Evolutionary conservation across 2,888 invertebrate genomes (phyloP), one percentile per base, ranked within the genome.

Genomic region (Lydus trimaculatus): DNA sequence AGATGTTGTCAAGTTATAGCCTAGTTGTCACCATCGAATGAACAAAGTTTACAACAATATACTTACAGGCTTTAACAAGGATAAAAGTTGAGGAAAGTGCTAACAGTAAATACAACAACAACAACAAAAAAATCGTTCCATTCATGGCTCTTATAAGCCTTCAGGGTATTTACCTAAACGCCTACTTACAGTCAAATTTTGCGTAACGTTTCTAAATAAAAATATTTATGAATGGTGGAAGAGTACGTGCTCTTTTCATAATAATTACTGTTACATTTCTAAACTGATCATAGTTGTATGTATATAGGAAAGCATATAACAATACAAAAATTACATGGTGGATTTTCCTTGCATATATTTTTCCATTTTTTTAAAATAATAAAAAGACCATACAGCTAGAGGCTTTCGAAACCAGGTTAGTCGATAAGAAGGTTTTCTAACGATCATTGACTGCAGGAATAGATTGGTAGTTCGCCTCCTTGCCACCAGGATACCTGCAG

Each of bases 341-440:
- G 48, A 72, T 75, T 79, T 77, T 74, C 74, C 70, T 73, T 64
- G 72, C 72, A 1, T 43, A n/a, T n/a, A n/a, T 43, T 43, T 6
- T 17, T 43, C 36, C 13, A 6, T 43, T 17, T 48, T 20, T 0
- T 7, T 48, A 9, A n/a, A n/a, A 0, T 11, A 11, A 20, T 8
- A 72, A n/a, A 17, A 43, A 43, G 43, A 17, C 43, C n/a, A 70
- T 73, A 61, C 65, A 36, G 58, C 74, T 75, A 72, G 71, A 67
- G 76, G 77, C 77, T 75, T 72, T 78, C 75, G 76, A 80, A 81
- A 81, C 76, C 78, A 78, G 81, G 80, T 80, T 81, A 80, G 80
- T 79, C 80, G 79, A 81, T 81, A 80, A 80, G 79, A 78, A 79
- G 79, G 79, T 78, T 80, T 80, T 72, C 80, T 80, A 82, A 82